Conservation (phyloP, 2,797 vertebrate genomes). For the Chiroxiphia lanceolata region DNA sequence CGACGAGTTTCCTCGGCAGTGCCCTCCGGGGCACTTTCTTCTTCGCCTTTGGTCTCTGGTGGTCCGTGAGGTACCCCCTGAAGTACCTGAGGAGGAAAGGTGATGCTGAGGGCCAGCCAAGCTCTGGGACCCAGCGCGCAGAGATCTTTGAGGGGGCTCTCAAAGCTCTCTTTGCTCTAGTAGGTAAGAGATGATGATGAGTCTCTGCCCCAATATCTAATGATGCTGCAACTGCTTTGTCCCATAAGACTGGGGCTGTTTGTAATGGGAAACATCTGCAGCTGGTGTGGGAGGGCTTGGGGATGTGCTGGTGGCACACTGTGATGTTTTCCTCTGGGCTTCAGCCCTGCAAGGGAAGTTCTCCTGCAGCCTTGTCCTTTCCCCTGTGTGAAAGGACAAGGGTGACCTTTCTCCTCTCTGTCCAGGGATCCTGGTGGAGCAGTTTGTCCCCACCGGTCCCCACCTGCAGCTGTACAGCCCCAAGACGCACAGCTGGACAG, state of each 20-base stretch:
- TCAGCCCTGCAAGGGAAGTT: background rate
- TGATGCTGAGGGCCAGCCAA: constrained; percentile 1
- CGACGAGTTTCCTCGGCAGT: constrained; percentile 91
- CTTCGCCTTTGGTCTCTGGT: constrained; percentile 87
- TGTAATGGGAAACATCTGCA: rapidly evolving
- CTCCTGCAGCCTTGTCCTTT: background rate
- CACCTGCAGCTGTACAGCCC: constrained; percentile 82
- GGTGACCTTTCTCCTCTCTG: background rate
- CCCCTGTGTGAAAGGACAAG: background rate
- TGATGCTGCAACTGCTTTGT: background rate
- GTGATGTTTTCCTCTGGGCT: rapidly evolving
- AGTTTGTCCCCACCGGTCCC: constrained; percentile 89
- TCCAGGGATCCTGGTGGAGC: constrained; percentile 90
- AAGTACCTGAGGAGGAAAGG: constrained; percentile 68
- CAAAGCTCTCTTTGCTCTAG: constrained; percentile 80
- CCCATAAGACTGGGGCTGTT: rapidly evolving
- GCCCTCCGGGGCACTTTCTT: constrained; percentile 93
- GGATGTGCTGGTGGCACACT: rapidly evolving
- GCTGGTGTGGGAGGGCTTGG: too few relatives aligned
- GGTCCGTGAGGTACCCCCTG: constrained; percentile 79
- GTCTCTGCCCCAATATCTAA: background rate
- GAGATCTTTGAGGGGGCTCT: constrained; percentile 83
- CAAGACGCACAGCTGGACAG: constrained; percentile 76
- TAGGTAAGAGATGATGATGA: constrained; percentile 74
- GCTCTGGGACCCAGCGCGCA: constrained; percentile 59